Base-by-base conservation (phyloP, 2,888 invertebrate genomes). In the Odontomyia ornata region DNA sequence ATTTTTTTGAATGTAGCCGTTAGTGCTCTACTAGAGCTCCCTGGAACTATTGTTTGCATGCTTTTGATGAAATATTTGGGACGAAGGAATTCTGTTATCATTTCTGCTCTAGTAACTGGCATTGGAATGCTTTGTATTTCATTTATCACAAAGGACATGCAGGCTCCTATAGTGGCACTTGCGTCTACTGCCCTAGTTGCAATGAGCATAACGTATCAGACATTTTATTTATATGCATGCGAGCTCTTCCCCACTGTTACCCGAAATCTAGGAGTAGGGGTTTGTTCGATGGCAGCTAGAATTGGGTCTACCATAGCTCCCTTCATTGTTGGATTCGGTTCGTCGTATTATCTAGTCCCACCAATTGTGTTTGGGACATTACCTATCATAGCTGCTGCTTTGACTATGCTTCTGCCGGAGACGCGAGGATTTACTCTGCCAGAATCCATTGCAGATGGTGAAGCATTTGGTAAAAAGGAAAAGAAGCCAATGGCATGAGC, bases 181-280 rank as follows among this genome's bases (percentile, higher is more conserved):
- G 93, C 94, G 46, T 91, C 93, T 80, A 84, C 92, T 60, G 95
- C 93, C 0, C 91, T 96, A 79, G 92, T 94, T 83, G 94, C 95
- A 13, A 91, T 94, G 85, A 93, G 94, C 18, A 91, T 95, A 52
- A 91, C 93, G 0, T 97, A 96, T 84, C 93, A 95, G 1, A 93
- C 94, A 1, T 93, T 93, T 4, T 97, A 96, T 84, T 89, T 97
- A 23, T 97, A 93, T 85, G 93, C 94, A 0, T 95, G 95, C 0
- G 97, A 97, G 86, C 85, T 96, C 15, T 96, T 95, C 84, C 97
- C 97, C 0, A 97, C 97, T 0, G 93, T 95, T 1, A 92, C 96
- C 0, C 89, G 97, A 30, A 96, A 96, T 83, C 92, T 93, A 56
- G 96, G 95, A 0, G 91, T 97, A 76, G 97, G 97, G 0, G 88